Evolutionary conservation across 2,113 vertebrate species (phyloP), one percentile per base, ranked within the genome.

Genomic region (Gulo gulo): DNA sequence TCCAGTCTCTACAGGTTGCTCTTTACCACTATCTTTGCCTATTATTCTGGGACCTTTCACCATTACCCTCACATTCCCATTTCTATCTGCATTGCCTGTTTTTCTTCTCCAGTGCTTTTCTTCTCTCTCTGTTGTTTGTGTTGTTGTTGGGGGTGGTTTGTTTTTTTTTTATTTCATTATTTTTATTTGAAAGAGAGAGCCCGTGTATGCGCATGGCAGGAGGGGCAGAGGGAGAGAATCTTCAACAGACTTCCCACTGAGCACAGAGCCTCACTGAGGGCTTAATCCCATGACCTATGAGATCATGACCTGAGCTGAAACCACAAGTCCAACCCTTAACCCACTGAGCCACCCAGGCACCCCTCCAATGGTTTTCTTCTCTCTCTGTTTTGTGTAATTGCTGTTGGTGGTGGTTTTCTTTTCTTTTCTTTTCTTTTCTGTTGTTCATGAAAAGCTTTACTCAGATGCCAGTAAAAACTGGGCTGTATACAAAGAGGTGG

Each of bases 391-490:
- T 34, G 69, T 73, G 23, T 74, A 24, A 14, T 74, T 42, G 2
- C 39, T 39, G 36, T 24, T 42, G 71, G 18, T 59, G 0, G 26
- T 36, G 23, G 13, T 52, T 57, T 59, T 59, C 47, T 50, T 50
- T 13, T 50, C 11, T 47, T 45, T 45, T 45, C 45, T 45, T 8
- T 45, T 45, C 45, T 57, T 88, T 69, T 95, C 31, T 91, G 7
- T 84, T 61, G 82, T 20, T 74, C 61, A 71, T 45, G 42, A 83
- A 87, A 84, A 8, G 34, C 47, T 88, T 93, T 91, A 74, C 52
- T 81, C 20, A 88, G 47, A 92, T 87, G 23, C 55, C 79, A 31
- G 20, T 95, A 65, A 50, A 87, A 52, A 63, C n/a, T 13, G 57
- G 61, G 45, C 7, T 74, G 0, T 92, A 59, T 88, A 61, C 69